Percentiles rank a stretch among this genome's conserved stretches.
Evolutionary conservation across 2,888 invertebrate genomes (phyloP).

Genomic region (Ichneumoninae sp.): DNA sequence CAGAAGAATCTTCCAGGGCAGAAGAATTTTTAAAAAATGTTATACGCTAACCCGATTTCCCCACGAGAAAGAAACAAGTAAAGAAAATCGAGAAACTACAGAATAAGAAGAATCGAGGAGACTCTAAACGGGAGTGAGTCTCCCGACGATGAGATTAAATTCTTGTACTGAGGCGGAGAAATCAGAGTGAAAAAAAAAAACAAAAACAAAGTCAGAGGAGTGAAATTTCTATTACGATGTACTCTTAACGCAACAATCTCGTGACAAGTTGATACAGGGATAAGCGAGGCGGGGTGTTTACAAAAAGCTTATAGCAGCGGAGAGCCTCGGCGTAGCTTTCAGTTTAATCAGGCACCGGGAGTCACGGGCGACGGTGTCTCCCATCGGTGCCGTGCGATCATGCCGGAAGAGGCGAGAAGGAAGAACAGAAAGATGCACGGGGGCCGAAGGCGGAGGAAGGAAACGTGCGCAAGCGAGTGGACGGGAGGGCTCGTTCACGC

Average conservation of each 20-base stretch:
- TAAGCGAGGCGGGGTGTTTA: conserved; percentile 34
- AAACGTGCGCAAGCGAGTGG: conserved; percentile 32
- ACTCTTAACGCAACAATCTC: conserved; percentile 10
- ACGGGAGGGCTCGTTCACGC: conserved; percentile 44
- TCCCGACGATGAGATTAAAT: not conserved
- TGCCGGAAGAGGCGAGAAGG: not conserved
- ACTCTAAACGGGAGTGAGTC: not conserved
- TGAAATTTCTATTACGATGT: conserved; percentile 1
- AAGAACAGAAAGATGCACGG: conserved; percentile 15
- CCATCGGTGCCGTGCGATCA: conserved; percentile 2
- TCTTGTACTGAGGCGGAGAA: not conserved
- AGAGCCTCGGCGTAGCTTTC: conserved; percentile 46
- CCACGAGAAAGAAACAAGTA: too few relatives aligned
- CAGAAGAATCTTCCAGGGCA: not conserved
- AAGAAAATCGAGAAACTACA: not conserved
- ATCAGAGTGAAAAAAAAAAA: not conserved
- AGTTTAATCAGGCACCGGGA: conserved; percentile 54
- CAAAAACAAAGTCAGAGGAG: not conserved
- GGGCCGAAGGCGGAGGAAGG: not conserved
- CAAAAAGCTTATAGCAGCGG: conserved; percentile 27
- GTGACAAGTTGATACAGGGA: conserved; percentile 24
- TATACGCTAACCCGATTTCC: too few relatives aligned
- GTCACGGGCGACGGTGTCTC: not conserved
- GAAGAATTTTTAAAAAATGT: not conserved
- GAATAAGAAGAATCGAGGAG: not conserved